phyloP scores from a whole-genome alignment of 2,888 invertebrate genomes.

The Empis livida region DNA sequence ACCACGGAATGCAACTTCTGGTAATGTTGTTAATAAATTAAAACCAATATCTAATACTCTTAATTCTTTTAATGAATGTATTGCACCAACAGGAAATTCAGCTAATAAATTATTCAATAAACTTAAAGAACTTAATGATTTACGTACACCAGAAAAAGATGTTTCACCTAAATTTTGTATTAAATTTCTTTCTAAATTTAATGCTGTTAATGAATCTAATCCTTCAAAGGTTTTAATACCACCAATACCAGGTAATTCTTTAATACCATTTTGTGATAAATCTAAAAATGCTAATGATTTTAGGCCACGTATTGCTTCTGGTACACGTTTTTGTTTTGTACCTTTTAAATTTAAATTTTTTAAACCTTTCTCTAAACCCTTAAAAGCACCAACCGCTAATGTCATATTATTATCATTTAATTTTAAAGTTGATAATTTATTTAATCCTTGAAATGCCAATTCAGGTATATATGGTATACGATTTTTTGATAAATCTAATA shows the following conservation, averaged over 20 bases:
- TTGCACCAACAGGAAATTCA: slow-evolving; percentile 73
- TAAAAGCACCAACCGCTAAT: slow-evolving; percentile 53
- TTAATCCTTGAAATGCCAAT: slow-evolving; percentile 59
- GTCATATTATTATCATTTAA: slow-evolving; percentile 79
- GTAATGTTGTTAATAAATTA: slow-evolving; percentile 72
- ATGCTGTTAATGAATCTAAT: slow-evolving; percentile 59
- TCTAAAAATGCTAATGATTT: slow-evolving; percentile 75
- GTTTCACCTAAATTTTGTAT: slow-evolving; percentile 63
- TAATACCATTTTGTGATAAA: slow-evolving; percentile 75
- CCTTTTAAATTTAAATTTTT: slow-evolving; percentile 86
- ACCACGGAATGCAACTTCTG: slow-evolving; percentile 63
- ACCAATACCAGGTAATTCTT: slow-evolving; percentile 61
- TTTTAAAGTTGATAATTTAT: slow-evolving; percentile 65
- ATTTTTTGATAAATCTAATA: slow-evolving; percentile 77
- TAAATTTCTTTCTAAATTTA: slow-evolving; percentile 79
- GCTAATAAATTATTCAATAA: slow-evolving; percentile 77
- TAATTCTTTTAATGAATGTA: slow-evolving; percentile 63
- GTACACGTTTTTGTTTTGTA: slow-evolving; percentile 65
- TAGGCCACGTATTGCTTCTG: slow-evolving; percentile 64
- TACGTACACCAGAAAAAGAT: slow-evolving; percentile 66
- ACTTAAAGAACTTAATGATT: slow-evolving; percentile 75
- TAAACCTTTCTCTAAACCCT: slow-evolving; percentile 65
- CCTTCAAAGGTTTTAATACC: slow-evolving; percentile 59
- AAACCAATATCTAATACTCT: slow-evolving; percentile 86
- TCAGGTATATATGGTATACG: slow-evolving; percentile 57